These are phyloP conservation scores for Sternarchorhynchus goeldii DNA, from an alignment of 2,797 vertebrate species.

Conservation along the genomic window DNA sequence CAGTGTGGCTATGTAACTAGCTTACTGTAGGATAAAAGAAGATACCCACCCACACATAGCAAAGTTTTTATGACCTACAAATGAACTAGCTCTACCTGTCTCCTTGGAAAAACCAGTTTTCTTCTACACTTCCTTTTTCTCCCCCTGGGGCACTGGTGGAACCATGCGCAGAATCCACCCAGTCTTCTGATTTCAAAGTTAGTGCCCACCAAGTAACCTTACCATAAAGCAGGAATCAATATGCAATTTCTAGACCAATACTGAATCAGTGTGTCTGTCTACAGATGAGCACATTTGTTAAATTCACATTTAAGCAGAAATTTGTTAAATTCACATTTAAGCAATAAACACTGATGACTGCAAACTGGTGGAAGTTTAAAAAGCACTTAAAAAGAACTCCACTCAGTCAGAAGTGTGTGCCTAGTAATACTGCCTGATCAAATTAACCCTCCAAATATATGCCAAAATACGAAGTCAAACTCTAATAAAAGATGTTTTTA, in stretches of 20 bases:
- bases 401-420: no score
- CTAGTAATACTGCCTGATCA: no score
- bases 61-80: constrained; percentile 20
- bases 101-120: constrained; percentile 52
- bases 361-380: no score
- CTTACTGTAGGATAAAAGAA: constrained; percentile 1
- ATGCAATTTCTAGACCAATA: constrained; percentile 7
- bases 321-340: no score
- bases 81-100: constrained; percentile 54
- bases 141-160: constrained; percentile 20
- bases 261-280: constrained; percentile 3
- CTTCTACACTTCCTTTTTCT: constrained; percentile 34
- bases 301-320: no score
- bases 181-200: constrained; percentile 3
- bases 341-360: no score
- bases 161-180: constrained; percentile 30
- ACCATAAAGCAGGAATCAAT: not conserved
- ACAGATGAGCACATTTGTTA: not conserved
- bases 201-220: no score
- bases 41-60: not conserved
- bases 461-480: no score
- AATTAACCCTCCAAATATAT: no score
- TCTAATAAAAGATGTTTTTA: no score
- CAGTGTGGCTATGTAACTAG: no score
- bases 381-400: no score